Evolutionary conservation across 2,888 invertebrate species (phyloP).

Genomic region (Strigamia maritima): DNA sequence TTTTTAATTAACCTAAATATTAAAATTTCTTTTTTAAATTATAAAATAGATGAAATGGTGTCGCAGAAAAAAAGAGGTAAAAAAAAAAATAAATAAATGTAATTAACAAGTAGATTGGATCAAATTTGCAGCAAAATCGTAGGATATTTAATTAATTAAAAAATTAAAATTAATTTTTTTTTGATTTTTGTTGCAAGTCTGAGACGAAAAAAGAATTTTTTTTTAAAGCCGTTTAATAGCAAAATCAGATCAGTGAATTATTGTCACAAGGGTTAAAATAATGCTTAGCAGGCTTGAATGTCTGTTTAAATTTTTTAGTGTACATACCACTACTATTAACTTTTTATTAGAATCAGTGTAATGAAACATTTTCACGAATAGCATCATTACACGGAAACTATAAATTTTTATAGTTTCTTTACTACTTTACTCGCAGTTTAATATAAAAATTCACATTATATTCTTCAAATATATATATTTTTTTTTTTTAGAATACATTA

Average conservation of each 20-base stretch:
- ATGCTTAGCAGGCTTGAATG: not conserved
- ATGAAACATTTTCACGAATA: not conserved
- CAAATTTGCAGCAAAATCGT: not conserved
- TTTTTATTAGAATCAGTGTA: slow-evolving; percentile 4
- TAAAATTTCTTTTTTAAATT: not conserved
- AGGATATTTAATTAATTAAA: not conserved
- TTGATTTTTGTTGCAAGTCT: not conserved
- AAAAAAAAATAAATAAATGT: not conserved
- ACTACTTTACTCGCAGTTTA: not conserved
- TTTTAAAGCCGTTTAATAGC: too few species aligned
- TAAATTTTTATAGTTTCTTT: not conserved
- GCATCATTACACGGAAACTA: slow-evolving; percentile 4
- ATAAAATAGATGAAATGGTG: slow-evolving; percentile 37
- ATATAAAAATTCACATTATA: not conserved
- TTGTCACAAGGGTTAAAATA: not conserved
- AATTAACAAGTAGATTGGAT: too few species aligned
- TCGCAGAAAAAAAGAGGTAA: slow-evolving; percentile 36
- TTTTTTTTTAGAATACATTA: slow-evolving; percentile 38
- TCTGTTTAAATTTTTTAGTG: not conserved
- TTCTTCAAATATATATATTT: not conserved
- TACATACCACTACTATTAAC: not conserved
- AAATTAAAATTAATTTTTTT: too few species aligned
- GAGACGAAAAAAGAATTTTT: not conserved
- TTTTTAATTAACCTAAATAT: not conserved
- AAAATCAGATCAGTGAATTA: not conserved